Conservation (phyloP, 2,888 invertebrate genomes). For the Eupithecia exiguata region DNA sequence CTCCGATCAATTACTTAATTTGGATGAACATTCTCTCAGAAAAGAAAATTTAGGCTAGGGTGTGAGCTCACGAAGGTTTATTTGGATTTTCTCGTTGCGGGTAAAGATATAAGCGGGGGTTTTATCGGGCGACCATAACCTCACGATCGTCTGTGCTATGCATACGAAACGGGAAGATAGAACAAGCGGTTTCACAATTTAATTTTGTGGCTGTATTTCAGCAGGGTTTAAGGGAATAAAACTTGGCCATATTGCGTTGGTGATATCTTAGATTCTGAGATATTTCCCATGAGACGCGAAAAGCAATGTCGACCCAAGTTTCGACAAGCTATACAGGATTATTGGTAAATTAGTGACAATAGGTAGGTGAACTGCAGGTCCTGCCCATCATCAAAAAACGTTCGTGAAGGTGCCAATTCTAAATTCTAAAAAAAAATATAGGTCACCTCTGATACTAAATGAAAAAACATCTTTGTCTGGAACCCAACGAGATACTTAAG, state of each 20-base stretch:
- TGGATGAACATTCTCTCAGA: conserved; percentile 4
- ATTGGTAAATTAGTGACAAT: too few species aligned
- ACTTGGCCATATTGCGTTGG: conserved; percentile 8
- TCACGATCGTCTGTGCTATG: conserved; percentile 13
- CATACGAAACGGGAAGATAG: conserved; percentile 7
- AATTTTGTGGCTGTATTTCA: background rate
- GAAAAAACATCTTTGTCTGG: too few species aligned
- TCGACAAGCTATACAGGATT: conserved; percentile 4
- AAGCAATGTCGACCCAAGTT: conserved; percentile 18
- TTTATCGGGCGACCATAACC: conserved; percentile 19
- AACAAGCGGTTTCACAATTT: background rate
- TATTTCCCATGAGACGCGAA: conserved; percentile 31
- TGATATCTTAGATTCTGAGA: conserved; percentile 2
- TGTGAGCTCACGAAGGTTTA: conserved; percentile 2
- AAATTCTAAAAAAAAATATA: too few species aligned
- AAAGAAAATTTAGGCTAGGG: background rate
- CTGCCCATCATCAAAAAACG: too few species aligned
- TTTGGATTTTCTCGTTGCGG: conserved; percentile 1
- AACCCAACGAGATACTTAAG: too few species aligned
- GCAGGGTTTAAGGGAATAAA: conserved; percentile 2
- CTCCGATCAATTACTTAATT: conserved; percentile 38
- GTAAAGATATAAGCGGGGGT: conserved; percentile 9
- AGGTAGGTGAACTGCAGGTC: too few species aligned
- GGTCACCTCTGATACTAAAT: too few species aligned
- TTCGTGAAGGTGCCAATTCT: too few species aligned